phyloP scores from a whole-genome alignment of 2,113 vertebrate genomes.

The rabbit (Oryctolagus cuniculus) region DNA sequence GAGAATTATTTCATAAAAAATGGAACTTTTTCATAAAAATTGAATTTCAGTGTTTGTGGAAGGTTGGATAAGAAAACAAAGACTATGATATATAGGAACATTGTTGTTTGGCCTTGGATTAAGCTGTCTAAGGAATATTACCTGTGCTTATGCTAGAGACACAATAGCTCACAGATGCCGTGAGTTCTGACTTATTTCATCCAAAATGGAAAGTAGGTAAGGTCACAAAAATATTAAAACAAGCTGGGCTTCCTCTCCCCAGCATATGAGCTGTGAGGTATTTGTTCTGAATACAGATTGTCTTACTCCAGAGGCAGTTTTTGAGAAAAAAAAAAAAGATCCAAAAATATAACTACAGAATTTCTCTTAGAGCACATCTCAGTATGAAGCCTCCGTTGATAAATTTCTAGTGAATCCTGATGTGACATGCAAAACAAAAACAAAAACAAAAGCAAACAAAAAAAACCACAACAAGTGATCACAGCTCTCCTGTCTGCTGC shows the following conservation, averaged over 20 bases:
- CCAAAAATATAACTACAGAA: neutral
- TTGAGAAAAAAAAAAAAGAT: neutral
- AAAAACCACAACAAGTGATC: neutral
- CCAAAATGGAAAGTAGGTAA: neutral
- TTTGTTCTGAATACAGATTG: neutral
- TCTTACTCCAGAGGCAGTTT: neutral
- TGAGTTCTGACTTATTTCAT: neutral
- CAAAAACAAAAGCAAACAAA: too few relatives aligned
- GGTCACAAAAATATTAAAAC: neutral
- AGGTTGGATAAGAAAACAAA: neutral
- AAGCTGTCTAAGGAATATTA: neutral
- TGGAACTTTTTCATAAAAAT: neutral
- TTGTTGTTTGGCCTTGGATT: neutral
- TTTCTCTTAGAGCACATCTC: neutral
- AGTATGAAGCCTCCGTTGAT: neutral
- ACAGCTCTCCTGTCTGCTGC: neutral
- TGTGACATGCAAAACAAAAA: neutral
- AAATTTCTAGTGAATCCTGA: neutral
- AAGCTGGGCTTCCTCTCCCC: neutral
- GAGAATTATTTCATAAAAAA: neutral
- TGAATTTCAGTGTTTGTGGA: conserved; percentile 19
- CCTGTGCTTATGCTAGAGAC: neutral
- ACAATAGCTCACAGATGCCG: neutral
- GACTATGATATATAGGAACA: neutral
- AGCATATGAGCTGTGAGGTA: rapidly evolving